Evolutionary conservation across 2,113 vertebrate genomes (phyloP), one percentile per base, ranked within the genome.

Genomic region (Epinephelus moara): DNA sequence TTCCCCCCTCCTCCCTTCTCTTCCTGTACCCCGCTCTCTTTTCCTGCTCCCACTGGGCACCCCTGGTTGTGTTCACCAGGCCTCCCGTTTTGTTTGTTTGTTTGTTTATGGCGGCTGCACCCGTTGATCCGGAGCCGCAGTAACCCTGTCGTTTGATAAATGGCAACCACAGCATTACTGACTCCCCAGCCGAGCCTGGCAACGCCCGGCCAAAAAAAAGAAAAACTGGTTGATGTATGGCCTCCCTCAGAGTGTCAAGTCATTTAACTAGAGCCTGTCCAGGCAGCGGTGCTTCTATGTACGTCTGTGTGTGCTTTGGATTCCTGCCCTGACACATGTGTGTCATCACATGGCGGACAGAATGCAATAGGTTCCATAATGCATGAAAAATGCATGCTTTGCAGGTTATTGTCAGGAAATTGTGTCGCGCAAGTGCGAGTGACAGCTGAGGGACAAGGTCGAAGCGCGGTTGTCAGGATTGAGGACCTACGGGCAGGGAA

Each of bases 71-170:
- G 85, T 86, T 92, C 79, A 87, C 88, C 80, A 89, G 72, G 75
- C 50, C 66, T 80, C 21, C 84, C 11, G 55, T 84, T 91, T 80
- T 82, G 67, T 91, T 85, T 89, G 77, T 91, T 85, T 89, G 77
- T 92, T 92, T 93, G 90, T 93, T 88, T 91, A 86, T 52, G 62
- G 68, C 49, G 57, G 71, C 75, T 85, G 85, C 85, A 81, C 82
- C 85, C 76, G 70, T 83, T 72, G 88, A 94, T 88, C 85, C 70
- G 45, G 81, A 90, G 78, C 85, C 18, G 78, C 87, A 82, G 88
- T 89, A 90, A 87, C 89, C 87, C 89, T 87, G 91, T 80, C 75
- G 77, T 94, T 93, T 95, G 91, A 95, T 92, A 90, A 94, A 95
- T 95, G 92, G 92, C 89, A 82, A 86, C 85, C 63, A 25, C 75